Percentiles rank a stretch among this genome's conserved stretches.
These are phyloP conservation scores for Drosophila ercepeae DNA, from an alignment of 1,140 invertebrate genomes.

Conservation along the genomic window DNA sequence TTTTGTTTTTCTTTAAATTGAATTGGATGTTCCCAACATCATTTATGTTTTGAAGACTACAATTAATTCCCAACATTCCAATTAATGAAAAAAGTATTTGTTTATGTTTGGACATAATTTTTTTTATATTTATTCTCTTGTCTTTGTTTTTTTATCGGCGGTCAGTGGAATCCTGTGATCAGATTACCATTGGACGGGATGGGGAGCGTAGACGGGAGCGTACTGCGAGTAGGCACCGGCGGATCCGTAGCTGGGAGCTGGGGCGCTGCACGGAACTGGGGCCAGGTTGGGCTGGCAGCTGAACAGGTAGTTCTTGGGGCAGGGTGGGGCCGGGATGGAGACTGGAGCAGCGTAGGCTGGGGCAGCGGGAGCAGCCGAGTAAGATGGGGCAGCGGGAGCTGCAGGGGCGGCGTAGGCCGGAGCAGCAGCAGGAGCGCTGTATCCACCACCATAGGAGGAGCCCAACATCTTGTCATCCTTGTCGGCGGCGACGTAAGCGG, in stretches of 20 bases:
- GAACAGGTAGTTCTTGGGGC: conserved; percentile 76
- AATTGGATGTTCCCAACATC: too few species aligned
- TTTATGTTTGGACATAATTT: conserved; percentile 26
- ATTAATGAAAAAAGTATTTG: neutral
- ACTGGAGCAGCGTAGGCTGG: conserved; percentile 26
- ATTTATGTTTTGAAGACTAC: neutral
- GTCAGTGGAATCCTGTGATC: neutral
- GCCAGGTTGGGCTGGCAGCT: conserved; percentile 74
- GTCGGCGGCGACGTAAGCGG: conserved; percentile 35
- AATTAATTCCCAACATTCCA: neutral
- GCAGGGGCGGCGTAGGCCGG: conserved; percentile 38
- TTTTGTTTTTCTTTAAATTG: too few species aligned
- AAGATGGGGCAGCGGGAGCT: conserved; percentile 43
- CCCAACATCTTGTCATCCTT: conserved; percentile 63
- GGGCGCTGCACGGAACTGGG: conserved; percentile 71
- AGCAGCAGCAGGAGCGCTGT: conserved; percentile 48
- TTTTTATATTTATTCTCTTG: conserved; percentile 15
- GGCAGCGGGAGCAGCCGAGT: conserved; percentile 36
- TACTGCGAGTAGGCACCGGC: conserved; percentile 72
- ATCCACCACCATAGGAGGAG: conserved; percentile 64
- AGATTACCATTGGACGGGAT: conserved; percentile 47
- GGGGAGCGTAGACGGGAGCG: conserved; percentile 65
- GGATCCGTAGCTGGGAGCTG: conserved; percentile 64
- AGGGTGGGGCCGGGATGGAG: conserved; percentile 65
- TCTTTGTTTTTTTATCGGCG: neutral